These are phyloP conservation scores for Macroglossus sobrinus DNA, from an alignment of 2,113 vertebrate species.

Conservation along the genomic window DNA sequence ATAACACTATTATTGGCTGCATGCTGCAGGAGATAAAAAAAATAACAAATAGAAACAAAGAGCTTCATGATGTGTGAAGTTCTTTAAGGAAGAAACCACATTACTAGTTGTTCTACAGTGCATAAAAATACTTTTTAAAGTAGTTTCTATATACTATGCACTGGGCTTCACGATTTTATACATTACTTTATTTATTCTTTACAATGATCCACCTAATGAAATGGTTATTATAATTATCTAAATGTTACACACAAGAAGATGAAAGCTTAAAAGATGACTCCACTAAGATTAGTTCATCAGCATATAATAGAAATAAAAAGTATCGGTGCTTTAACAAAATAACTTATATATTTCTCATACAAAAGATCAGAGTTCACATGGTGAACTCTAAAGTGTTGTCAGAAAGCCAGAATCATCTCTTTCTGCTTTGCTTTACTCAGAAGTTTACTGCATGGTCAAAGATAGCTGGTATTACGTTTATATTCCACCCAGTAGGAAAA, in stretches of 20 bases:
- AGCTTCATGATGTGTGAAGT: background rate
- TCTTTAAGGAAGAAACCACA: background rate
- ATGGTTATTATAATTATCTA: background rate
- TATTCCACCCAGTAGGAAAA: background rate
- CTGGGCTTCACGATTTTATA: background rate
- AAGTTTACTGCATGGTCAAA: background rate
- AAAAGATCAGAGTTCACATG: background rate
- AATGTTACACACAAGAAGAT: background rate
- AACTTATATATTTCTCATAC: background rate
- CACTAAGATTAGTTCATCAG: background rate
- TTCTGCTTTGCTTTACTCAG: background rate
- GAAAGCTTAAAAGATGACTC: background rate
- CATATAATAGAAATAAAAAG: background rate
- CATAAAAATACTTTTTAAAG: background rate
- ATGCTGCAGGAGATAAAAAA: background rate
- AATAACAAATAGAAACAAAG: background rate
- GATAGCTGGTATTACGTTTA: background rate
- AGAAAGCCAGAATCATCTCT: background rate
- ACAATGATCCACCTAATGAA: background rate
- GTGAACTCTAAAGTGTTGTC: background rate
- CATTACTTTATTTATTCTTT: background rate
- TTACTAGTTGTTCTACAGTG: background rate
- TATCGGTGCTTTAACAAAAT: background rate
- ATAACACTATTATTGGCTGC: background rate
- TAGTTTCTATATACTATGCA: background rate